phyloP scores from a whole-genome alignment of 2,888 invertebrate species.

The Herminia tarsipennalis region DNA sequence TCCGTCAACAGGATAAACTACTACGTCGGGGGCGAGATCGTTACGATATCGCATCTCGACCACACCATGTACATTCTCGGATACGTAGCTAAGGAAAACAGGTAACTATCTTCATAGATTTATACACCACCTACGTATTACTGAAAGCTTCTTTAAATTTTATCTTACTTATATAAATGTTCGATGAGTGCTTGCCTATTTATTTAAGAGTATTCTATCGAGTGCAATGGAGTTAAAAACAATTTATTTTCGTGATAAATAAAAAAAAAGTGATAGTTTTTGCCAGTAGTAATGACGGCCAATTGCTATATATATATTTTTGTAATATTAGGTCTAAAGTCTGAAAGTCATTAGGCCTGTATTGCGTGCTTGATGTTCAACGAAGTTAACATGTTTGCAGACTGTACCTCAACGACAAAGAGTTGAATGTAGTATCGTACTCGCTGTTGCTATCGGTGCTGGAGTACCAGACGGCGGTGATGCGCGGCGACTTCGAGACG shows the following conservation, averaged over 20 bases:
- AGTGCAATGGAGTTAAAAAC: no score
- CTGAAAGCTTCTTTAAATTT: no score
- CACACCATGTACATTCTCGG: conserved; percentile 98
- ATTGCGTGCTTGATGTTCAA: not conserved
- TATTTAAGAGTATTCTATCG: no score
- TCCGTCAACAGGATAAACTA: conserved; percentile 98
- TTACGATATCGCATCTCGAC: conserved; percentile 98
- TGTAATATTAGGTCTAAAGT: no score
- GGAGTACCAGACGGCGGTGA: conserved; percentile 99
- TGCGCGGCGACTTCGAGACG: conserved; percentile 98
- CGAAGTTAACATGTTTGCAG: conserved; percentile 66
- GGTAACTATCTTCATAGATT: no score
- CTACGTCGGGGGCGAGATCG: conserved; percentile 99
- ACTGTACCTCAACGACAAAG: conserved; percentile 98
- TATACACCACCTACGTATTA: no score
- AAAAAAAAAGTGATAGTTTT: not conserved
- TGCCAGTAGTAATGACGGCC: no score
- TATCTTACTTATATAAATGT: no score
- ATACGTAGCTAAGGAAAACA: conserved; percentile 98
- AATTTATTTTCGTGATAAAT: not conserved
- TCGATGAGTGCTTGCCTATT: no score
- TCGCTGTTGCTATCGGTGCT: conserved; percentile 97
- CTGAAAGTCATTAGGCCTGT: no score
- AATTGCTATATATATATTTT: no score
- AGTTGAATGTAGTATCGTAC: conserved; percentile 97